A percentile compares a stretch with the other conserved stretches of the same genome.
phyloP scores from a whole-genome alignment of 2,888 invertebrate genomes.

The Eulithis testata region DNA sequence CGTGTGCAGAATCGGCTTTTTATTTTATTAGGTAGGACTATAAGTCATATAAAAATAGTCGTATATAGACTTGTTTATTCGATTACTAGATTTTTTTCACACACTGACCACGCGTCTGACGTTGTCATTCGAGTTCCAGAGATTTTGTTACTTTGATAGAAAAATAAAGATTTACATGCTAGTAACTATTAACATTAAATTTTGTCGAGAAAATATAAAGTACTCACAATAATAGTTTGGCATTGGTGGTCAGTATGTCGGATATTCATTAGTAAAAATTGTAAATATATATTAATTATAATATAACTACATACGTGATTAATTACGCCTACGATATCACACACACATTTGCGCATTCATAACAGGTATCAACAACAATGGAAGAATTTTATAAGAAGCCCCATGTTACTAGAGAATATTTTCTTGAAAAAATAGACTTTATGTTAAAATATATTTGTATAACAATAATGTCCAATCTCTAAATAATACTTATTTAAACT shows the following conservation, averaged over 20 bases:
- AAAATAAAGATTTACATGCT: slow-evolving; percentile 64
- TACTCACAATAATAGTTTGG: slow-evolving; percentile 23
- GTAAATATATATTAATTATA: slow-evolving; percentile 58
- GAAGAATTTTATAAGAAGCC: slow-evolving; percentile 75
- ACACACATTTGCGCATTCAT: slow-evolving; percentile 58
- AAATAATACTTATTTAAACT: slow-evolving; percentile 39
- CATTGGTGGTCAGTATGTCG: slow-evolving; percentile 33
- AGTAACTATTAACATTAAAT: slow-evolving; percentile 8
- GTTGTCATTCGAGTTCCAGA: slow-evolving; percentile 43
- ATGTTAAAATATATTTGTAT: slow-evolving; percentile 41
- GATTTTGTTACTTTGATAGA: slow-evolving; percentile 64
- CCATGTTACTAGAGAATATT: slow-evolving; percentile 57
- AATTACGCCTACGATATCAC: slow-evolving; percentile 52
- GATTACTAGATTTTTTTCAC: slow-evolving; percentile 45
- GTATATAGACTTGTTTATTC: slow-evolving; percentile 49
- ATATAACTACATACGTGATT: slow-evolving; percentile 34
- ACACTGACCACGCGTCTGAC: slow-evolving; percentile 48
- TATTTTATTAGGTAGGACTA: slow-evolving; percentile 41
- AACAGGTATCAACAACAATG: slow-evolving; percentile 70
- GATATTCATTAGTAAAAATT: slow-evolving; percentile 46
- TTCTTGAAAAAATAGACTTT: slow-evolving; percentile 55
- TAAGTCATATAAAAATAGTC: slow-evolving; percentile 64
- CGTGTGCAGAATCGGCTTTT: slow-evolving; percentile 16
- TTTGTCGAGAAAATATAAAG: slow-evolving; percentile 16
- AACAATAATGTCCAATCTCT: slow-evolving; percentile 41